Base-by-base conservation (phyloP, 35 echinoderm and acorn worm species). In the Amphiura filiformis region DNA sequence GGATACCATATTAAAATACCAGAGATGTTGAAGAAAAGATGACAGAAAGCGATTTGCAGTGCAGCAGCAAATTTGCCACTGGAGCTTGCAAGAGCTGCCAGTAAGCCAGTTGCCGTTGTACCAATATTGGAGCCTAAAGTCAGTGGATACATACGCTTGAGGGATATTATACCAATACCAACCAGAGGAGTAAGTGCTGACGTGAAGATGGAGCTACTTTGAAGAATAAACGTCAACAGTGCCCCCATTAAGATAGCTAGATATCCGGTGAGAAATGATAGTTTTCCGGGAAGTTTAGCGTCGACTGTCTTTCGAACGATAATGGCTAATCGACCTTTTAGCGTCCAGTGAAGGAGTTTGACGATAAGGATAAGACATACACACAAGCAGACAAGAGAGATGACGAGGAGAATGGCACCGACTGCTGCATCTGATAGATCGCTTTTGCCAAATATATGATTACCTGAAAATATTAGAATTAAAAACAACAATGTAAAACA, bases 151-250 rank as follows among this genome's bases (percentile, higher is more conserved):
- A 97, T 93, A 26, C 95, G 81, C 4, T 97, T 92, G 17, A 97
- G 31, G 40, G 80, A 88, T 39, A 97, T 89, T 14, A 97, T 92
- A 0, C 95, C 95, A 0, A 97, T 56, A 20, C 95, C 95, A 0
- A 97, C 95, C 14, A 97, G 82, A 32, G 95, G 95, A 12, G 95
- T 97, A 81, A 97, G 87, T n/a, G 95, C 95, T 0, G 95, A 97
- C 34, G 95, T 97, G 56, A 97, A 97, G 36, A 97, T 84, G 0
- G 95, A 97, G 39, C 95, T 97, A 57, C 95, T 97, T 57, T 97
- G 95, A 11, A 97, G 84, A 26, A 97, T 76, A 56, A 97, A 93
- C 1, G 95, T 97, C 22, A 97, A 31, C 18, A 39, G 64, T 7
- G 95, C 95, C 28, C 95, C 95, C 39, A 93, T 80, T 30, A 93